Percentiles rank a stretch among this genome's conserved stretches.
Evolutionary conservation across 2,113 vertebrate species (phyloP).

Genomic region (Microcebus griseorufus): DNA sequence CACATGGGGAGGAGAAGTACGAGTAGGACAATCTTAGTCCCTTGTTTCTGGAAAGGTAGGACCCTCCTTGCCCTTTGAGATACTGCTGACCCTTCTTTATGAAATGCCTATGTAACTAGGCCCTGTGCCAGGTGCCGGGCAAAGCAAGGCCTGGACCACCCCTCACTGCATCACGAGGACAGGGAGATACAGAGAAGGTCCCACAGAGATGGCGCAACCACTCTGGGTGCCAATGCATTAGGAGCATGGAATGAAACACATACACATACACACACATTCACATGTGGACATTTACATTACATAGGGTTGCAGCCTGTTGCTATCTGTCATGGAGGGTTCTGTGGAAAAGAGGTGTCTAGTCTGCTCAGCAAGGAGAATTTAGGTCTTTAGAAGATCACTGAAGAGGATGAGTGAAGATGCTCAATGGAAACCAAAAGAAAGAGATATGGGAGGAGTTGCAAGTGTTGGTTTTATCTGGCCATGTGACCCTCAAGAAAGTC

Average conservation of each 20-base stretch:
- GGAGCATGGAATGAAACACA: accelerated
- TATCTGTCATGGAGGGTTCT: not conserved
- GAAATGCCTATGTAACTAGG: not conserved
- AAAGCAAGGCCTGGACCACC: too few relatives aligned
- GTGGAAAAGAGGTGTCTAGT: not conserved
- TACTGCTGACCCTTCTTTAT: not conserved
- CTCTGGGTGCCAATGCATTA: accelerated
- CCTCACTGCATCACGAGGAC: too few relatives aligned
- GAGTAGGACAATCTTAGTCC: not conserved
- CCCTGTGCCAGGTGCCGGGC: too few relatives aligned
- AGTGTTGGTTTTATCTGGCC: not conserved
- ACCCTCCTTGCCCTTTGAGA: not conserved
- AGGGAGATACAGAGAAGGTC: not conserved
- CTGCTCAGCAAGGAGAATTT: not conserved
- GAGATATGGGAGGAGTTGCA: not conserved
- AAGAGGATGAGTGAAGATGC: not conserved
- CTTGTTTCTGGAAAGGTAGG: not conserved
- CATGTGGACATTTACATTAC: not conserved
- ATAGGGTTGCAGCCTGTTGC: accelerated
- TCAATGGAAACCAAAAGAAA: not conserved
- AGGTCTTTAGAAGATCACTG: not conserved
- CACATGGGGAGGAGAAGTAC: not conserved
- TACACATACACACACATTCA: too few relatives aligned
- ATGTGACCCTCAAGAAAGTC: not conserved
- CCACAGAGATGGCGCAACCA: not conserved